A percentile compares a stretch with the other conserved stretches of the same genome.
phyloP scores from a whole-genome alignment of 2,888 invertebrate species.

The Fragum sueziense region DNA sequence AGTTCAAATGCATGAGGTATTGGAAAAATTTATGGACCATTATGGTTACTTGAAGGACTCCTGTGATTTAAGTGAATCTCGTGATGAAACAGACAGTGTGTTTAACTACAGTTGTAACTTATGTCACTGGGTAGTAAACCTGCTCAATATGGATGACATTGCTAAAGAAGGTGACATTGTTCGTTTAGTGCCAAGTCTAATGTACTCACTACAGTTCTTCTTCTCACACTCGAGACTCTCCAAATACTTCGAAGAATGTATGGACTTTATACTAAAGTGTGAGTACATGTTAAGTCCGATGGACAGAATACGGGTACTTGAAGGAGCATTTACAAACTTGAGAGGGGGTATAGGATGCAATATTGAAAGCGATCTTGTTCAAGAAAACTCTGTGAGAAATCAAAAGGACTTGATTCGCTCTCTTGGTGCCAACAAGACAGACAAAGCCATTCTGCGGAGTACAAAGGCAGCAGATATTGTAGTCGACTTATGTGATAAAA shows the following conservation, averaged over 20 bases:
- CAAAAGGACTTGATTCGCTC: not conserved
- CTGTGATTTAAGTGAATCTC: not conserved
- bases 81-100: conserved; percentile 8
- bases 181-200: not conserved
- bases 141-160: too few relatives aligned
- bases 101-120: conserved; percentile 7
- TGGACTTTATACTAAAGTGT: conserved; percentile 1
- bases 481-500: not conserved
- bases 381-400: conserved; percentile 29
- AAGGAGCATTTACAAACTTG: conserved; percentile 43
- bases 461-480: conserved; percentile 34
- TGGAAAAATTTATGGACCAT: conserved; percentile 9
- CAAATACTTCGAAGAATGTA: not conserved
- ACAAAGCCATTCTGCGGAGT: conserved; percentile 29
- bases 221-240: conserved; percentile 28
- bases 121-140: conserved; percentile 5
- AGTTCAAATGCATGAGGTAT: not conserved
- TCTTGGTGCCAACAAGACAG: conserved; percentile 31
- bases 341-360: conserved; percentile 37
- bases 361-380: conserved; percentile 47
- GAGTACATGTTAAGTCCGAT: conserved; percentile 33
- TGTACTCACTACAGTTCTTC: conserved; percentile 39
- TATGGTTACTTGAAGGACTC: conserved; percentile 10
- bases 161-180: conserved; percentile 48
- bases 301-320: conserved; percentile 38